phyloP scores from a whole-genome alignment of 2,113 vertebrate species.

The Egretta garzetta region DNA sequence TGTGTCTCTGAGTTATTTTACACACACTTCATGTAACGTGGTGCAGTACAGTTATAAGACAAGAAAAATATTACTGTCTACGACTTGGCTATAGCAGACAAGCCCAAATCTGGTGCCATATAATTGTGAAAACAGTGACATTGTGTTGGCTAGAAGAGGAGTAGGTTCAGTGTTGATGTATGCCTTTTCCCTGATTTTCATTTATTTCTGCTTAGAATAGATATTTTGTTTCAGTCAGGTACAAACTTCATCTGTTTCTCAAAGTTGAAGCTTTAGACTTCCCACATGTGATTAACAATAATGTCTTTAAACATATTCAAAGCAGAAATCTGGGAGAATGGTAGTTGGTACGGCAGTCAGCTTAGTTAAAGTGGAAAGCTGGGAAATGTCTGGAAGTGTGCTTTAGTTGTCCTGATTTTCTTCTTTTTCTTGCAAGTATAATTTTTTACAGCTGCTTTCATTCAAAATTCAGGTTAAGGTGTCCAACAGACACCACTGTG shows the following conservation, averaged over 20 bases:
- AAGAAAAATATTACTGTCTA: background rate
- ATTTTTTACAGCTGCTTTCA: background rate
- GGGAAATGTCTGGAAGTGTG: background rate
- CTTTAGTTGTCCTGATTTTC: background rate
- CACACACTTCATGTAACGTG: background rate
- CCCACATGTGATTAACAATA: background rate
- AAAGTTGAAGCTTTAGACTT: background rate
- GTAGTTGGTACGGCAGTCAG: background rate
- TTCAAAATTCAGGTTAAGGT: background rate
- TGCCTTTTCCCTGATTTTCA: background rate
- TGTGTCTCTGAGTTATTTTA: background rate
- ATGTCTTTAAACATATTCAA: background rate
- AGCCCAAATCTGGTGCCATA: background rate
- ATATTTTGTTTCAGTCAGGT: background rate
- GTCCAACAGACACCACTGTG: background rate
- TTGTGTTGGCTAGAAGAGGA: background rate
- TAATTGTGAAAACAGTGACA: background rate
- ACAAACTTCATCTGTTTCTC: background rate
- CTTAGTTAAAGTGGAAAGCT: background rate
- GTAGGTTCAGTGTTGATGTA: background rate
- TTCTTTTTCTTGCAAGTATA: background rate
- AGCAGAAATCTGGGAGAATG: background rate
- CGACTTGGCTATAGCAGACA: background rate
- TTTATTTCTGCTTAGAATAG: background rate
- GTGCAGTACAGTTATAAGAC: background rate